Evolutionary conservation across 1,140 invertebrate species (phyloP), one percentile per base, ranked within the genome.

Genomic region (Vanessa atalanta): DNA sequence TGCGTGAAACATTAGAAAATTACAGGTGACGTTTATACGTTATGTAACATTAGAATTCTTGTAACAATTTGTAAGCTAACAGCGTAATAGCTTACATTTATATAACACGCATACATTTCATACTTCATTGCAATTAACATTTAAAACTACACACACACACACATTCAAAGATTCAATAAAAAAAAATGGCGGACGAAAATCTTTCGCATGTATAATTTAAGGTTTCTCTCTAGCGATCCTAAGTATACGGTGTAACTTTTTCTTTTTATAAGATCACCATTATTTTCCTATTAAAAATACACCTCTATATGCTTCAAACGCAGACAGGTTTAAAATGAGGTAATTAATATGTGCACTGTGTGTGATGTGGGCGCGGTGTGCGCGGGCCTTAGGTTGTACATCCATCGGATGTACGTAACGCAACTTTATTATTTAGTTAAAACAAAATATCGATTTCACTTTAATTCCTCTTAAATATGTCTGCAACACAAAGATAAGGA

Each of bases 311-410:
- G 23, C 55, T 26, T 37, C 26, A 61, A 61, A 61, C 57, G 26
- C 14, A 13, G 57, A 61, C 57, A 57, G 55, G 66, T 57, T 68
- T 60, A 31, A 47, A 60, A 68, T 60, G 43, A 68, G 55, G 51
- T 68, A 68, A 68, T 68, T 68, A 68, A 68, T 68, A 68, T 68
- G 66, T 47, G 31, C 11, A 15, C 37, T 55, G 65, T 55, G 51
- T 43, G 9, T 31, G 50, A 37, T 68, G 65, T 37, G 51, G 26
- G 26, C 55, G 55, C 55, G 55, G 13, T 51, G 50, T 55, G 51
- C n/a, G 4, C 37, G 7, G 37, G 37, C 3, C 50, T 53, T 55
- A 47, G 51, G 50, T 37, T 43, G 26, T 5, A 2, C 37, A n/a
- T 57, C 51, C 65, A 68, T 60, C 12, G 13, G 55, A 60, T 23